These are phyloP conservation scores for Agriotes lineatus DNA, from an alignment of 2,888 invertebrate species.

Conservation along the genomic window DNA sequence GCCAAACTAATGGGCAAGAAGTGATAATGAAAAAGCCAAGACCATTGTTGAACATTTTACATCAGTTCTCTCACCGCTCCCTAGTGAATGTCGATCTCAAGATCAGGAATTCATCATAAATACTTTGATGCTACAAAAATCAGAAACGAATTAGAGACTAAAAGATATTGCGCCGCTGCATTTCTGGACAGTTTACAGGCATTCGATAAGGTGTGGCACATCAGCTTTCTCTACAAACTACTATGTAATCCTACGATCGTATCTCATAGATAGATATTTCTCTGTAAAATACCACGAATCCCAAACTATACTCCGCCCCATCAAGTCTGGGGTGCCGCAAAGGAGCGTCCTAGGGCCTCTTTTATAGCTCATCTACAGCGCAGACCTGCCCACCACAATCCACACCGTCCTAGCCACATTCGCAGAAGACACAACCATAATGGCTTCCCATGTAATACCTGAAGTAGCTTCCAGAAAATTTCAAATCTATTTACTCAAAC, in stretches of 20 bases:
- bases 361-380: not conserved
- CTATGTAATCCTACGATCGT: not conserved
- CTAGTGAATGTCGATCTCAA: not conserved
- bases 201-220: not conserved
- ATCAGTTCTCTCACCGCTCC: constrained; percentile 1
- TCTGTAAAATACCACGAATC: not conserved
- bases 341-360: not conserved
- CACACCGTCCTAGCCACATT: not conserved
- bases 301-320: not conserved
- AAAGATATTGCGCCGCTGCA: not conserved
- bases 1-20: not conserved
- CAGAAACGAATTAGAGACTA: not conserved
- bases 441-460: not conserved
- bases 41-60: not conserved
- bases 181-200: not conserved
- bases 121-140: not conserved
- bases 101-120: not conserved
- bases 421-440: not conserved
- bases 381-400: not conserved
- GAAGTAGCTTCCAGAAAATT: too few species aligned
- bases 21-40: not conserved
- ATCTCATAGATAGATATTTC: not conserved
- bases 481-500: not conserved
- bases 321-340: not conserved
- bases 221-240: not conserved